Base-by-base conservation (phyloP, 2,797 vertebrate species). In the Bradypodion pumilum region DNA sequence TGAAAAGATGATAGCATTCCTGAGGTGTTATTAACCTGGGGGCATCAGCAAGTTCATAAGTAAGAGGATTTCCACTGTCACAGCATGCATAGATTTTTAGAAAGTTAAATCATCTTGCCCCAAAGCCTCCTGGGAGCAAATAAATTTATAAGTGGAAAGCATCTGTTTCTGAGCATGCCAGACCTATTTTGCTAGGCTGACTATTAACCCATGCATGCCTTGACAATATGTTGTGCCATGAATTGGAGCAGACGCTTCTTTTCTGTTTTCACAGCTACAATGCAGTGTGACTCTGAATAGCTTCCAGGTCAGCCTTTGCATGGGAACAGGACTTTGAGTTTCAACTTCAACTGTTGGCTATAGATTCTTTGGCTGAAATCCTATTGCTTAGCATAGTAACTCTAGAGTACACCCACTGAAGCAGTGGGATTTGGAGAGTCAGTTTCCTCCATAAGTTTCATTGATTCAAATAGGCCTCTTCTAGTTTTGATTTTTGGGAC, bases 131-230 rank as follows among this genome's bases (percentile, higher is more conserved):
- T 87, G 88, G 89, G 91, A 91, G 93, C 89, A 91, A 91, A 87
- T 85, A 85, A 83, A 87, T 92, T 85, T 87, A 91, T 62, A 78
- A 91, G 87, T 25, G 83, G 46, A 59, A 69, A 85, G 89, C 78
- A 87, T 74, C 80, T 86, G 62, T 85, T 83, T 84, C 60, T 82
- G 75, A 91, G 89, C 85, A 91, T 87, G 91, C 85, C 89, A 88
- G 91, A 93, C 90, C 89, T 83, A 87, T 94, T 89, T 79, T 72
- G 87, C 87, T 87, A 81, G 86, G 81, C 88, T 84, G 87, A 82
- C 77, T 74, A 88, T 68, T 52, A 84, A 91, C 65, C 89, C 91
- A 27, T 74, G 73, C n/a, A 68, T 86, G 84, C 88, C 86, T 91
- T 92, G 87, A 82, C 4, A 2, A 0, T 82, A 82, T 12, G 49